Evolutionary conservation across 2,113 vertebrate species (phyloP).

Genomic region (Apeltes quadracus): DNA sequence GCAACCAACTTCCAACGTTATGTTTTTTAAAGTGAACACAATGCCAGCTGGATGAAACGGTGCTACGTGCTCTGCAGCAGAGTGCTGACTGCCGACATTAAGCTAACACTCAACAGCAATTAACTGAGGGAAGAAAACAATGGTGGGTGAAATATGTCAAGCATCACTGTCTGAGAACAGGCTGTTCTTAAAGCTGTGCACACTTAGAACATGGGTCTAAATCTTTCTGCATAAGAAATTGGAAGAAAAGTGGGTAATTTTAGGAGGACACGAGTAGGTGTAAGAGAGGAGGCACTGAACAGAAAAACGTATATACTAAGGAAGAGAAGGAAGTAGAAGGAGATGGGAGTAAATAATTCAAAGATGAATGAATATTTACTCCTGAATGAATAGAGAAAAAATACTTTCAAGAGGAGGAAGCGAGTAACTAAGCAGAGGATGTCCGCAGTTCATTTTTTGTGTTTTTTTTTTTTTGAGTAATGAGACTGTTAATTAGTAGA

Average conservation of each 20-base stretch:
- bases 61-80: not conserved
- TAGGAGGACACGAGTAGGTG: slow-evolving; percentile 1
- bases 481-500: slow-evolving; percentile 77
- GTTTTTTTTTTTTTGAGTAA: slow-evolving; percentile 76
- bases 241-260: slow-evolving; percentile 13
- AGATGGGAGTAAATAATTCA: slow-evolving; percentile 15
- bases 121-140: not conserved
- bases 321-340: not conserved
- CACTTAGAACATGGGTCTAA: not conserved
- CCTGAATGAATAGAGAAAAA: slow-evolving; percentile 29
- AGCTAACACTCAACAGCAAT: not conserved
- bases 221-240: slow-evolving; percentile 13
- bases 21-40: not conserved
- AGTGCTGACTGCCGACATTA: not conserved
- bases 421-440: slow-evolving; percentile 46
- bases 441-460: slow-evolving; percentile 30
- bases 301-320: not conserved
- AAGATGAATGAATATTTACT: slow-evolving; percentile 8
- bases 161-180: not conserved
- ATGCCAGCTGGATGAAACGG: not conserved
- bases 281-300: slow-evolving; percentile 1
- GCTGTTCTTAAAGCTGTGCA: not conserved
- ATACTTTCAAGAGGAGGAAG: slow-evolving; percentile 25
- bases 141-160: slow-evolving; percentile 1
- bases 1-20: not conserved